Evolutionary conservation across 2,888 invertebrate species (phyloP).

Genomic region (Lepidocyrtoides sp.): DNA sequence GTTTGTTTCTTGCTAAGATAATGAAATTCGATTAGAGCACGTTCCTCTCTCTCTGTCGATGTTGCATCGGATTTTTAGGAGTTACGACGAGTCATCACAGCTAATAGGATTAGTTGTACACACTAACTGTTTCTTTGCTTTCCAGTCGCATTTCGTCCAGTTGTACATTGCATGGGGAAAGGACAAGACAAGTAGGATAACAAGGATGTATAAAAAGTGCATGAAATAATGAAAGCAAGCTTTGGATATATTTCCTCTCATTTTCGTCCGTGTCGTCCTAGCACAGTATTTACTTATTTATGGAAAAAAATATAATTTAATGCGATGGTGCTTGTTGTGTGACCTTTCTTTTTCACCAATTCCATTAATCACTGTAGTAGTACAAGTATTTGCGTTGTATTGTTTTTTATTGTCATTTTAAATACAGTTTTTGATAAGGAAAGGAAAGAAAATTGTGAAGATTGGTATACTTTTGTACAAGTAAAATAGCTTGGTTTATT

Average conservation of each 20-base stretch:
- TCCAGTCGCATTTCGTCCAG: neutral
- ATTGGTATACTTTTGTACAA: too few relatives aligned
- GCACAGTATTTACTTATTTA: neutral
- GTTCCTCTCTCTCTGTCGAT: conserved; percentile 76
- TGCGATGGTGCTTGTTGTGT: neutral
- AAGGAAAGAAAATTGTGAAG: too few relatives aligned
- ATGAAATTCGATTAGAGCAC: conserved; percentile 85
- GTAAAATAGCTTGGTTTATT: too few relatives aligned
- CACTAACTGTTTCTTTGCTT: conserved; percentile 81
- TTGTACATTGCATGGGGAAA: neutral
- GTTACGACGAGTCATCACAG: conserved; percentile 84
- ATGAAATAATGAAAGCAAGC: conserved; percentile 9
- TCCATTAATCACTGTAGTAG: conserved; percentile 51
- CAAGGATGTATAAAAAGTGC: conserved; percentile 12
- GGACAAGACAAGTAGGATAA: neutral
- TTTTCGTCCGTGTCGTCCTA: conserved; percentile 9
- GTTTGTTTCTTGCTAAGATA: conserved; percentile 82
- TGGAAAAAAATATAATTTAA: conserved; percentile 12
- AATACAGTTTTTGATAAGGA: too few relatives aligned
- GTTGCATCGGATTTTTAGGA: conserved; percentile 85
- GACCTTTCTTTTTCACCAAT: conserved; percentile 50
- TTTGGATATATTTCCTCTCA: conserved; percentile 26
- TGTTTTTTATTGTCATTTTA: neutral
- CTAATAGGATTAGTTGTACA: conserved; percentile 85
- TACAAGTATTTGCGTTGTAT: neutral